A percentile compares a stretch with the other conserved stretches of the same genome.
These are phyloP conservation scores for Mythimna loreyi DNA, from an alignment of 2,888 invertebrate genomes.

Conservation along the genomic window DNA sequence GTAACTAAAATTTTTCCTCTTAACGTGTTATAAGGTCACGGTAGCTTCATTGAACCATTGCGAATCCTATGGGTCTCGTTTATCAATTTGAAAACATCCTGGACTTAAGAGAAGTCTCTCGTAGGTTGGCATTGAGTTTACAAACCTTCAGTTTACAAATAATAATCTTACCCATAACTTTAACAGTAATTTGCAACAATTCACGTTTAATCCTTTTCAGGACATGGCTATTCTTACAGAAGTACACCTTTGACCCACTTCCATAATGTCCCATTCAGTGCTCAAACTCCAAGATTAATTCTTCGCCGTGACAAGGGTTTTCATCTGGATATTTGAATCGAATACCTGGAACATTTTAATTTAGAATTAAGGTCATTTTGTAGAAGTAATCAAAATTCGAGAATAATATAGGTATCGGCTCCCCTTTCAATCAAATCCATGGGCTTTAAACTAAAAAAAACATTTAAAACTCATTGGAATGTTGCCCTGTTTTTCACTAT, in stretches of 20 bases:
- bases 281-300: conserved; percentile 63
- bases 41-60: too few relatives aligned
- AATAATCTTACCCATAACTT: conserved; percentile 23
- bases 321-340: conserved; percentile 59
- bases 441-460: neutral
- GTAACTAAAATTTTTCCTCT: too few relatives aligned
- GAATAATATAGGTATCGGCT: neutral
- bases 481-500: too few relatives aligned
- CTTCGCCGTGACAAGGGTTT: conserved; percentile 65
- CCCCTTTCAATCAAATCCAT: neutral
- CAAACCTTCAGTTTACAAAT: conserved; percentile 7
- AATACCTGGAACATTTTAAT: conserved; percentile 42
- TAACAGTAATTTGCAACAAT: conserved; percentile 53
- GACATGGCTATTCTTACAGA: conserved; percentile 57
- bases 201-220: conserved; percentile 59
- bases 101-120: neutral
- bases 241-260: conserved; percentile 66
- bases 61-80: neutral
- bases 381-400: neutral
- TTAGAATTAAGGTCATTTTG: conserved; percentile 16
- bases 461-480: too few relatives aligned
- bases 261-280: conserved; percentile 64
- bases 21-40: too few relatives aligned
- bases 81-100: neutral
- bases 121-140: too few relatives aligned